Evolutionary conservation across 2,888 invertebrate genomes (phyloP).

Genomic region (Vesta saturnalis): DNA sequence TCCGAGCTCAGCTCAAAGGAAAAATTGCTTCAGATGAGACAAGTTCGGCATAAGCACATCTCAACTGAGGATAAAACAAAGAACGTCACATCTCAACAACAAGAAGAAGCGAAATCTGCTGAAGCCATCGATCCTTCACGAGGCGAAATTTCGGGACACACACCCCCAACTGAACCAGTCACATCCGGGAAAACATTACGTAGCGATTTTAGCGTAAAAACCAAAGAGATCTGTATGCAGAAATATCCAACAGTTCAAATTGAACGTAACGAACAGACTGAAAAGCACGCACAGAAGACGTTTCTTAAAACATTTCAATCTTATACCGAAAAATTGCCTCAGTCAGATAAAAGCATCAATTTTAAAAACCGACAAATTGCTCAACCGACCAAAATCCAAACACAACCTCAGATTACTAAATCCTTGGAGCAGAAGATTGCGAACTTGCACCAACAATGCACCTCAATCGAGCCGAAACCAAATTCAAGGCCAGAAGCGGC

Average conservation of each 20-base stretch:
- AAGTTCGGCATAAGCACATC: constrained; percentile 59
- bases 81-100: neutral
- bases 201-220: constrained; percentile 44
- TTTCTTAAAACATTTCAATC: constrained; percentile 57
- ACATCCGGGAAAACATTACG: constrained; percentile 41
- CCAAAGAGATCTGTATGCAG: constrained; percentile 36
- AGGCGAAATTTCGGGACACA: too few relatives aligned
- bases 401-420: constrained; percentile 19
- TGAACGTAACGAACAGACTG: constrained; percentile 50
- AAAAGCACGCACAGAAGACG: constrained; percentile 53
- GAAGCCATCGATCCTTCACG: too few relatives aligned
- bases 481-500: constrained; percentile 27
- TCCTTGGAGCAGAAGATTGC: constrained; percentile 52
- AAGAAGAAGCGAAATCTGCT: neutral
- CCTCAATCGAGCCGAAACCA: constrained; percentile 53
- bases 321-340: constrained; percentile 48
- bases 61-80: constrained; percentile 52
- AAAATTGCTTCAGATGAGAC: constrained; percentile 60
- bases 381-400: constrained; percentile 17
- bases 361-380: neutral
- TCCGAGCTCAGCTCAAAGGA: constrained; percentile 54
- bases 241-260: constrained; percentile 49
- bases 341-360: constrained; percentile 31
- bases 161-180: neutral
- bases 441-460: constrained; percentile 54